These are phyloP conservation scores for Alosa alosa DNA, from an alignment of 2,113 vertebrate genomes.

Conservation along the genomic window DNA sequence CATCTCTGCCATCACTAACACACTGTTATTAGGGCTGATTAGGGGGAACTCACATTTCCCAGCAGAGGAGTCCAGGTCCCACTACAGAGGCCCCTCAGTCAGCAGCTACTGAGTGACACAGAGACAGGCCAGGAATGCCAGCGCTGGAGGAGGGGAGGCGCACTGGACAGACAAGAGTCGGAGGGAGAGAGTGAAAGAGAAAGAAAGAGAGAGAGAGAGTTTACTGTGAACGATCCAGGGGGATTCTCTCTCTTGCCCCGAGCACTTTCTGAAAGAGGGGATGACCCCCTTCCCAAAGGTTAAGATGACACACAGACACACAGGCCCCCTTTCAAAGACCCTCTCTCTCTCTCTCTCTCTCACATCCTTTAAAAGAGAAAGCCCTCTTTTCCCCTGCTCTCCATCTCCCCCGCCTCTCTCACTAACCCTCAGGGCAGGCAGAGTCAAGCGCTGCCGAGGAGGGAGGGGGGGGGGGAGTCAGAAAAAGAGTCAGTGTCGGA, in stretches of 20 bases:
- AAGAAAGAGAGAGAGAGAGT: slow-evolving; percentile 20
- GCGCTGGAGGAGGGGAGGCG: not conserved
- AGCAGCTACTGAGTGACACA: slow-evolving; percentile 64
- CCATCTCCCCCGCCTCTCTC: not conserved
- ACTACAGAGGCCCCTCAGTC: slow-evolving; percentile 58
- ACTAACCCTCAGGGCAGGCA: not conserved
- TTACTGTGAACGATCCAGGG: slow-evolving; percentile 34
- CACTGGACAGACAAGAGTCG: not conserved
- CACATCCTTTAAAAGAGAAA: slow-evolving; percentile 49
- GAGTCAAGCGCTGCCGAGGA: not conserved
- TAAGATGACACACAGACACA: slow-evolving; percentile 53
- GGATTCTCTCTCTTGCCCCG: slow-evolving; percentile 39
- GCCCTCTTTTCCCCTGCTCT: slow-evolving; percentile 30
- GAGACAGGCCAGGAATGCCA: not conserved
- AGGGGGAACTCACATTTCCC: slow-evolving; percentile 62
- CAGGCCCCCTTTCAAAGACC: slow-evolving; percentile 46
- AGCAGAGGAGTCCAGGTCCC: slow-evolving; percentile 60
- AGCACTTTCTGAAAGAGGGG: slow-evolving; percentile 46
- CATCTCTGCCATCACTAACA: slow-evolving; percentile 53
- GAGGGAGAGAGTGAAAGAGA: slow-evolving; percentile 13
- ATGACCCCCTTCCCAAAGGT: slow-evolving; percentile 53
- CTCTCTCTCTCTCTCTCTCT: not conserved
- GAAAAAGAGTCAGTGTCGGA: slow-evolving; percentile 46
- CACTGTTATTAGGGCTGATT: slow-evolving; percentile 62
- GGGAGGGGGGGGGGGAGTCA: not conserved